These are phyloP conservation scores for Ara ararauna DNA, from an alignment of 2,797 vertebrate genomes.

Conservation along the genomic window DNA sequence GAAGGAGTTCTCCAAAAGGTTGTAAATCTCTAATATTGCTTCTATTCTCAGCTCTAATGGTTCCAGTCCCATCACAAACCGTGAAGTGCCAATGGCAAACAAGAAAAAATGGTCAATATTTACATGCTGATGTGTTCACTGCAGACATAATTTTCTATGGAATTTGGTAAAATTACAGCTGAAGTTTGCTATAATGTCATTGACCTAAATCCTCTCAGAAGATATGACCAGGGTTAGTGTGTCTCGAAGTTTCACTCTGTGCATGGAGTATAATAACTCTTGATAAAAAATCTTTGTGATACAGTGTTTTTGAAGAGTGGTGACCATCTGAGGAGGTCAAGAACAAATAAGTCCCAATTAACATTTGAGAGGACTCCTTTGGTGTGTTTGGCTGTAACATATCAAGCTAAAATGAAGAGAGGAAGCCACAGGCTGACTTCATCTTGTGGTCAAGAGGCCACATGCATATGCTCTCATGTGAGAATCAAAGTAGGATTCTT, in stretches of 20 bases:
- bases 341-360: background rate
- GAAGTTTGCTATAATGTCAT: background rate
- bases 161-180: background rate
- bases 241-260: background rate
- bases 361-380: background rate
- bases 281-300: background rate
- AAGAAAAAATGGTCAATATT: background rate
- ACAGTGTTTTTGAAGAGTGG: background rate
- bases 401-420: background rate
- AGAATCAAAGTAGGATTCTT: background rate
- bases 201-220: background rate
- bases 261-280: background rate
- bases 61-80: background rate
- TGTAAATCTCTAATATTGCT: background rate
- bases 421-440: background rate
- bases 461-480: accelerated
- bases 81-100: background rate
- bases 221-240: background rate
- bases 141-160: background rate
- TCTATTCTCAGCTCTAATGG: background rate
- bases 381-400: background rate
- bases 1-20: background rate
- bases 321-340: background rate
- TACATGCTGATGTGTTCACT: background rate
- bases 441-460: background rate